Evolutionary conservation across 2,113 vertebrate species (phyloP).

Genomic region (Sakesphorus luctuosus): DNA sequence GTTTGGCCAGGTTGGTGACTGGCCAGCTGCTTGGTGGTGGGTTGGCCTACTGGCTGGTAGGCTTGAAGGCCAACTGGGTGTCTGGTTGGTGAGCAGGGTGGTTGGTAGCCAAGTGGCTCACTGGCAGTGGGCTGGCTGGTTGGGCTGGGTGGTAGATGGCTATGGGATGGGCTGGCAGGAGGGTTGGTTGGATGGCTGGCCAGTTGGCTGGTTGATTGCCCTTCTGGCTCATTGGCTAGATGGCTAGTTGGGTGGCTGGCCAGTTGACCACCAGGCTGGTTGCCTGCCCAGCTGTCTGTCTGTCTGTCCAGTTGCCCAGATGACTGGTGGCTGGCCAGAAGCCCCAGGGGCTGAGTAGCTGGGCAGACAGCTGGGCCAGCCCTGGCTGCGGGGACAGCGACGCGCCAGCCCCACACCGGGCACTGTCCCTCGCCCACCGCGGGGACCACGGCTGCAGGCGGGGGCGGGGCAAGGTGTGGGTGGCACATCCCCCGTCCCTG

Average conservation of each 20-base stretch:
- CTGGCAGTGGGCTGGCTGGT: background rate
- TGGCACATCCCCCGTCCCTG: background rate
- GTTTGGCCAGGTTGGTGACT: background rate
- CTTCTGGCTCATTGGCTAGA: too few species aligned
- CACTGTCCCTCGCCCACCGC: accelerated
- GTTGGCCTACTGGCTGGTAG: background rate
- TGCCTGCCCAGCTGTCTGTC: background rate
- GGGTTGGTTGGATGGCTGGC: background rate
- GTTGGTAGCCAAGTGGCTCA: background rate
- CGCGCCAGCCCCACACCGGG: accelerated
- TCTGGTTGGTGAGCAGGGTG: background rate
- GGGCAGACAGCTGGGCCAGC: background rate
- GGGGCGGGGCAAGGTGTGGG: background rate
- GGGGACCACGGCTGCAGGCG: background rate
- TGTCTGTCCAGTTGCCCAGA: background rate
- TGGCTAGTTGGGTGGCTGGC: background rate
- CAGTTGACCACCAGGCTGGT: background rate
- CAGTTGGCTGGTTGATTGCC: background rate
- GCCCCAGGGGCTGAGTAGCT: background rate
- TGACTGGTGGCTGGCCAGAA: background rate
- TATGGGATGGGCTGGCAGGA: too few species aligned
- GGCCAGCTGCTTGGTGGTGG: background rate
- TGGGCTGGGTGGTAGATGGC: background rate
- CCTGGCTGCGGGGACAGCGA: background rate
- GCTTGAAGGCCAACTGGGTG: background rate